Percentiles rank a stretch among this genome's conserved stretches.
These are phyloP conservation scores for Pachyuromys duprasi DNA, from an alignment of 2,797 vertebrate species.

Conservation along the genomic window DNA sequence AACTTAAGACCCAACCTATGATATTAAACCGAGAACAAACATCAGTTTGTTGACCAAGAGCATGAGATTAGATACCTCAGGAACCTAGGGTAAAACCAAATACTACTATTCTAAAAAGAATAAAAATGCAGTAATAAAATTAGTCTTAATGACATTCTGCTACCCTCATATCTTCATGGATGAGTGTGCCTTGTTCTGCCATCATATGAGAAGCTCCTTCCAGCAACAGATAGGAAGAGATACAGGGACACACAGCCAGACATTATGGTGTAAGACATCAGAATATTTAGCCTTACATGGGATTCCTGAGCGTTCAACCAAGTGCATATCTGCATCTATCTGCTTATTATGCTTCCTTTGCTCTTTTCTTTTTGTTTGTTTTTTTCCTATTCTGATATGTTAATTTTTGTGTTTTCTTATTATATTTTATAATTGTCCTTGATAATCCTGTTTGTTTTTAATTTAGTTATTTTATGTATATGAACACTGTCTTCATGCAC, in stretches of 20 bases:
- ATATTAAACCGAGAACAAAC: not conserved
- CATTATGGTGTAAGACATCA: not conserved
- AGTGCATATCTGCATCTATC: not conserved
- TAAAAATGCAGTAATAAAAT: not conserved
- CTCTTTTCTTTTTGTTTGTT: not conserved
- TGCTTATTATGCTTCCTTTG: not conserved
- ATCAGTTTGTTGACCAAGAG: not conserved
- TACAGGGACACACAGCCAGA: not conserved
- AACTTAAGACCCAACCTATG: not conserved
- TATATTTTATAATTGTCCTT: not conserved
- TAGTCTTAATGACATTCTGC: not conserved
- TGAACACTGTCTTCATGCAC: too few relatives aligned
- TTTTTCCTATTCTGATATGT: not conserved
- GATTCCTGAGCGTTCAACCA: not conserved
- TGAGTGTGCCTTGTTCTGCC: not conserved
- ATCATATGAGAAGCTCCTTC: not conserved
- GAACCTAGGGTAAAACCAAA: not conserved
- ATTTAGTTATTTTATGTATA: too few relatives aligned
- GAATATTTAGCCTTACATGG: not conserved
- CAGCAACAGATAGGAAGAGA: not conserved
- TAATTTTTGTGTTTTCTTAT: not conserved
- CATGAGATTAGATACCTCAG: not conserved
- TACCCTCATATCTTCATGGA: not conserved
- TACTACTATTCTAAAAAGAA: not conserved
- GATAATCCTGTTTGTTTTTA: not conserved